A percentile compares a stretch with the other conserved stretches of the same genome.
These are phyloP conservation scores for Sussaba pulchella DNA, from an alignment of 2,888 invertebrate genomes.

Conservation along the genomic window DNA sequence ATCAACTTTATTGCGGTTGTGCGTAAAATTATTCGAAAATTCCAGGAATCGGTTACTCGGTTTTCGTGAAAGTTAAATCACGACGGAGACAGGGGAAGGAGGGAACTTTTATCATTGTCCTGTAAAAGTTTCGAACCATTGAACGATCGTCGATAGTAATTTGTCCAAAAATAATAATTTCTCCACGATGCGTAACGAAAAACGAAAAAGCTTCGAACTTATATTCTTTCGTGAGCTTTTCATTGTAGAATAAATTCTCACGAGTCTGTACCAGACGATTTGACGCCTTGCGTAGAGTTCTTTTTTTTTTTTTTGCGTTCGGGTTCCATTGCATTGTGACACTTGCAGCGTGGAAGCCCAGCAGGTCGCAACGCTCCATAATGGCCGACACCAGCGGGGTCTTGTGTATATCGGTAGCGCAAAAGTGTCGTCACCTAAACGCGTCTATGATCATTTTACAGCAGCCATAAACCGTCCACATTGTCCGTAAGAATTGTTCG, in stretches of 20 bases:
- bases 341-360: slow-evolving; percentile 54
- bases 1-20: no score
- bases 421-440: slow-evolving; percentile 81
- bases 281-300: no score
- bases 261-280: no score
- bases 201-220: slow-evolving; percentile 49
- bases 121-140: slow-evolving; percentile 36
- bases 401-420: slow-evolving; percentile 76
- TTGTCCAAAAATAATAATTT: slow-evolving; percentile 59
- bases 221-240: no score
- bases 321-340: slow-evolving; percentile 44
- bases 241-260: no score
- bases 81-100: not conserved
- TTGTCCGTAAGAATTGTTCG: slow-evolving; percentile 68
- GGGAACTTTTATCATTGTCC: slow-evolving; percentile 24
- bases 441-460: slow-evolving; percentile 80
- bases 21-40: slow-evolving; percentile 11
- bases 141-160: slow-evolving; percentile 64
- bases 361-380: slow-evolving; percentile 57
- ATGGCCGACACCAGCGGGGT: slow-evolving; percentile 50
- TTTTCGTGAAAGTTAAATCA: slow-evolving; percentile 1
- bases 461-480: slow-evolving; percentile 76
- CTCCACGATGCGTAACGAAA: slow-evolving; percentile 65
- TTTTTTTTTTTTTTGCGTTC: no score
- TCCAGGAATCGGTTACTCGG: not conserved